Percentiles rank a stretch among this genome's conserved stretches.
These are phyloP conservation scores for Actinemys pallida DNA, from an alignment of 2,113 vertebrate species.

Conservation along the genomic window DNA sequence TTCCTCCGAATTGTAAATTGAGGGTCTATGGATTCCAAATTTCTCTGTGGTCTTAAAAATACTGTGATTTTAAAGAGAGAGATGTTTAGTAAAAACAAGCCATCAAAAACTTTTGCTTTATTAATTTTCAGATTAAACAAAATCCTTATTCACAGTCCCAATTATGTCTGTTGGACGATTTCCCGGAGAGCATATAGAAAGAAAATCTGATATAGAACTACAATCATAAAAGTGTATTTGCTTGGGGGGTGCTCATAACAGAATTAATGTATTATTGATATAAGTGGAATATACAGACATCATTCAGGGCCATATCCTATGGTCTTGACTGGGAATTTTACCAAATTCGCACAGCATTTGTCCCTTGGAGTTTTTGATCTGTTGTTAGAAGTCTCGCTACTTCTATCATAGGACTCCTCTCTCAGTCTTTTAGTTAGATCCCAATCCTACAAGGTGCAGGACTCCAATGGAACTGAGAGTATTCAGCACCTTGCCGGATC, in stretches of 20 bases:
- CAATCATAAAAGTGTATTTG: background rate
- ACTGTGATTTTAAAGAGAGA: slow-evolving; percentile 76
- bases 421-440: background rate
- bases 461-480: background rate
- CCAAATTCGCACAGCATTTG: background rate
- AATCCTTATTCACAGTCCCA: background rate
- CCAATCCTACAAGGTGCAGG: background rate
- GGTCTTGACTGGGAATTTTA: rapidly evolving
- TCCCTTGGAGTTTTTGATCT: background rate
- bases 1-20: slow-evolving; percentile 95
- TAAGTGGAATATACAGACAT: background rate
- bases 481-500: background rate
- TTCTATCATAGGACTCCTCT: background rate
- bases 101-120: background rate
- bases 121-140: slow-evolving; percentile 1
- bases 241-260: background rate
- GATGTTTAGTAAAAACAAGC: background rate
- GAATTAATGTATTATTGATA: rapidly evolving
- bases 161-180: background rate
- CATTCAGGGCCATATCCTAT: background rate
- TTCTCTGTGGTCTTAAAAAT: slow-evolving; percentile 91
- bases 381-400: background rate
- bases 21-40: slow-evolving; percentile 91
- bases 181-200: background rate
- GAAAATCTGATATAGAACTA: background rate